Base-by-base conservation (phyloP, 2,888 invertebrate species). In the Drosophila emarginata region DNA sequence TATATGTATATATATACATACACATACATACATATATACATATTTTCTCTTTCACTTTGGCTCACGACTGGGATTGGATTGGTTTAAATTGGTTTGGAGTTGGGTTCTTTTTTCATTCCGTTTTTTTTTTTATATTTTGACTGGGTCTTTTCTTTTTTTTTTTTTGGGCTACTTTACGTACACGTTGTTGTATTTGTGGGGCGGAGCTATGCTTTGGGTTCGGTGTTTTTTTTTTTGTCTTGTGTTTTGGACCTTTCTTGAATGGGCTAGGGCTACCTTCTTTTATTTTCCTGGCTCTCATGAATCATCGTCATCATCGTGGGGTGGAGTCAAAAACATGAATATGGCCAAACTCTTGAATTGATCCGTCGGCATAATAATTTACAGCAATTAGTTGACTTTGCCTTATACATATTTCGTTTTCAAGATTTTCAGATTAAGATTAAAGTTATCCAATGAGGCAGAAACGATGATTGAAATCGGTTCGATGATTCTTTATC, bases 231-330 rank as follows among this genome's bases (percentile, higher is more conserved):
- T 18, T 45, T 18, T 45, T 32, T 14, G 57, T 75, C 5, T 45
- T 36, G 2, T 36, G 3, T 64, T 70, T 75, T 52, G 40, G 54
- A 72, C 78, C 78, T 85, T 69, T 61, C 71, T 70, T 72, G 66
- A 68, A 74, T 12, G 32, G 23, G 36, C 45, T n/a, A 64, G 72
- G 70, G 63, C 76, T 70, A 73, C 76, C 78, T 76, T 64, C 62
- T 56, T 45, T 18, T n/a, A n/a, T 37, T 15, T 37, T 28, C 59
- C 62, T 50, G 52, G 52, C 40, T 15, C 15, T 45, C 60, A 67
- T 77, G 85, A 81, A 77, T 77, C 85, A 84, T 57, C 70, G 57
- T 21, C 67, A 52, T 23, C 50, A 50, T 72, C 77, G 82, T 77
- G 85, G 87, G 83, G 86, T 70, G 32, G 61, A 32, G 51, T 57